Evolutionary conservation across 2,113 vertebrate species (phyloP), one percentile per base, ranked within the genome.

Genomic region (Blennius ocellaris): DNA sequence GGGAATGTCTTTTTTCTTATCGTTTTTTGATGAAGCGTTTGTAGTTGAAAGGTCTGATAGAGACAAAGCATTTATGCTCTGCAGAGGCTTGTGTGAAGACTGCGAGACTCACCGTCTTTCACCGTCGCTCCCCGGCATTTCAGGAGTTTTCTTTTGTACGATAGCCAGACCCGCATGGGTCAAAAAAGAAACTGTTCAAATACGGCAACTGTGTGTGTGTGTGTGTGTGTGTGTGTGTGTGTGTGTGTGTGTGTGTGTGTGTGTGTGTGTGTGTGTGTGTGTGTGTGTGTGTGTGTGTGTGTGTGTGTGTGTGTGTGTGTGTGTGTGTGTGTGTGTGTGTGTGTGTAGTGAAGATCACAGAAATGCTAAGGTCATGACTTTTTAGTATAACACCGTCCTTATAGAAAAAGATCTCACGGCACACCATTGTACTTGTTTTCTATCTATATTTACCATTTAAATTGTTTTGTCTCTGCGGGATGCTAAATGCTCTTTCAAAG

Each of bases 41-140:
- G 85, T 87, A 81, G 76, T 89, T 89, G 78, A 90, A 90, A 92
- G 66, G 54, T 72, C 45, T 53, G 55, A 57, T 49, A 6, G 58
- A 81, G 73, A 86, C 80, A 80, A 76, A 86, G 86, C 51, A 8
- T 39, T 40, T 17, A 37, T 17, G 41, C 81, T 83, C 67, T 41
- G 15, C 62, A n/a, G 81, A 64, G 58, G 41, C 11, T 43, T 60
- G 58, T 81, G 76, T 69, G 78, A 86, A 72, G 80, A 81, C 76
- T 76, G 44, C 8, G 12, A 62, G 55, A 50, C 67, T 48, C 70
- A 30, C 4, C 21, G 21, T 30, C 21, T 30, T 30, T 30, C 21
- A 14, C 60, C 40, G 7, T 70, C 36, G 45, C 21, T 30, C 21
- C 2, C 21, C 21, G 44, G 74, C 62, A 51, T 68, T 61, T 64